phyloP scores from a whole-genome alignment of 2,113 vertebrate genomes.

The Campylomormyrus numenius region DNA sequence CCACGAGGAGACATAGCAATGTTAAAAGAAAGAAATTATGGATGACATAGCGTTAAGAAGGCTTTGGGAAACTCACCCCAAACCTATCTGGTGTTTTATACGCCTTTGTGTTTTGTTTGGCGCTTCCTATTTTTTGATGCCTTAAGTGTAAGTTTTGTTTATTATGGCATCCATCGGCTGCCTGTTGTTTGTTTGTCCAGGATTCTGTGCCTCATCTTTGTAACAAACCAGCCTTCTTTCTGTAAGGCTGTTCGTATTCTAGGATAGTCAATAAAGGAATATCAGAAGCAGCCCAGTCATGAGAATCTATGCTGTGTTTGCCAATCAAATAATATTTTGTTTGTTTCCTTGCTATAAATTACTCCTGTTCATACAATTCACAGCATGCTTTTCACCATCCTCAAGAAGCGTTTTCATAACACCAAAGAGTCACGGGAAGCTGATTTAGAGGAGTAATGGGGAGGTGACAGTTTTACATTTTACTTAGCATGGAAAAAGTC shows the following conservation, averaged over 20 bases:
- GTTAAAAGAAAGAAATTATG: no score
- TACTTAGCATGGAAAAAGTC: neutral
- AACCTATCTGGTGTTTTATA: conserved; percentile 19
- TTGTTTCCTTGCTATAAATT: neutral
- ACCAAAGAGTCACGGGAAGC: neutral
- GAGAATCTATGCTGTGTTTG: neutral
- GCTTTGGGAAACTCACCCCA: neutral
- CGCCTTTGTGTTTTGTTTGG: neutral
- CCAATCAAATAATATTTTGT: neutral
- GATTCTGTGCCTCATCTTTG: neutral
- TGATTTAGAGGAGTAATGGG: neutral
- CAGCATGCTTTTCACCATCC: neutral
- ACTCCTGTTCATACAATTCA: neutral
- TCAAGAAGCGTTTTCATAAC: neutral
- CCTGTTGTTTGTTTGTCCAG: neutral
- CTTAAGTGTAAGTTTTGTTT: neutral
- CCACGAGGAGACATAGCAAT: conserved; percentile 30
- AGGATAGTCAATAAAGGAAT: neutral
- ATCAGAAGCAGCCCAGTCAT: neutral
- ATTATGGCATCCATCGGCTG: neutral
- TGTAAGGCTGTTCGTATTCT: neutral
- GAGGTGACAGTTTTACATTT: neutral
- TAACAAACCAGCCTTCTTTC: neutral
- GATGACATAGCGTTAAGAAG: no score
- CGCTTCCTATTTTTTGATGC: neutral